Evolutionary conservation across 2,888 invertebrate genomes (phyloP).

Genomic region (Oscheius sp.): DNA sequence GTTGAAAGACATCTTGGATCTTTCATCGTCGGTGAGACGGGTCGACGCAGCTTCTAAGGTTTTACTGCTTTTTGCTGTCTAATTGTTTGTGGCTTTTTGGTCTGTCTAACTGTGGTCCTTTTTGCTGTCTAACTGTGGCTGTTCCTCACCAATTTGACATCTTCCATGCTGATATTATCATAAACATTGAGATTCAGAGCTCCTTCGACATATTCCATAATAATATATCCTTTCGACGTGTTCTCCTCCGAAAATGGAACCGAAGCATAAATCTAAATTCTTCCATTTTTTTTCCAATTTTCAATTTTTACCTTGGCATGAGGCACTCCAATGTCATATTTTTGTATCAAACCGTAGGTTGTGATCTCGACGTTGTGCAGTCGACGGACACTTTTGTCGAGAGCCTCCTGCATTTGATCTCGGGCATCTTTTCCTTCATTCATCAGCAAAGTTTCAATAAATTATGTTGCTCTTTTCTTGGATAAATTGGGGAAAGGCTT

Average conservation of each 20-base stretch:
- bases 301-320: conserved; percentile 22
- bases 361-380: conserved; percentile 22
- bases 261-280: conserved; percentile 11
- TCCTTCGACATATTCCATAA: conserved; percentile 43
- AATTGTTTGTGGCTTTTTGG: too few species aligned
- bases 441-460: too few species aligned
- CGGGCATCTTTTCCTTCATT: too few species aligned
- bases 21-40: conserved; percentile 27
- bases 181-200: conserved; percentile 29
- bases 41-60: conserved; percentile 15
- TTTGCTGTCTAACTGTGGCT: too few species aligned
- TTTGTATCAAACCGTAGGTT: conserved; percentile 12
- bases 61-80: neutral
- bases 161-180: conserved; percentile 22
- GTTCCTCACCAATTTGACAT: conserved; percentile 18
- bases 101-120: too few species aligned
- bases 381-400: conserved; percentile 3
- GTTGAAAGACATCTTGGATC: neutral
- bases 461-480: too few species aligned
- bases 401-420: conserved; percentile 2
- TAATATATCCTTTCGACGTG: conserved; percentile 45
- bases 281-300: neutral
- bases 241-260: conserved; percentile 28
- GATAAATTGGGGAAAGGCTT: too few species aligned
- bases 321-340: conserved; percentile 18